Evolutionary conservation across 1,140 invertebrate species (phyloP), one percentile per base, ranked within the genome.

Genomic region (Pseudomyrmex cubaensis): DNA sequence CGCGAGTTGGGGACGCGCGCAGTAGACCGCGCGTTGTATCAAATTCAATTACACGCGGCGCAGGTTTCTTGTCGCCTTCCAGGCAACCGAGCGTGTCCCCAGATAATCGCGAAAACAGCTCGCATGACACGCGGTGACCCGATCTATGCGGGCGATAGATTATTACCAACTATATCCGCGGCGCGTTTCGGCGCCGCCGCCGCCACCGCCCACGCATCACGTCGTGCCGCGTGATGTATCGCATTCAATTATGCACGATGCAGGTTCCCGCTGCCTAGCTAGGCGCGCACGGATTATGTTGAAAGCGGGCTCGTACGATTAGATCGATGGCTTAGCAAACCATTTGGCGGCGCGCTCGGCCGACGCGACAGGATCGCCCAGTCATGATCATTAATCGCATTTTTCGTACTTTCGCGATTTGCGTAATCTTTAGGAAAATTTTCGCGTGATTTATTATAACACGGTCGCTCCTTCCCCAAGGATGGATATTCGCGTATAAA

Each of bases 21-120:
- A 56, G 75, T 46, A 25, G 70, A 46, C 57, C 17, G 15, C 57
- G 59, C 57, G 59, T 63, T 63, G 46, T 63, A 76, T 48, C 72
- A 59, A 63, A 82, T 82, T 82, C 69, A 56, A 76, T 82, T 82
- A 63, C 70, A 76, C 48, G 70, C 57, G 70, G 44, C 15, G 44
- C 64, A 57, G 54, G 66, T 80, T 80, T 80, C 76, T 80, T 72
- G 76, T 72, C 66, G 66, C 66, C 66, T 80, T 50, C 35, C 76
- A 59, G 64, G 64, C 76, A 48, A 59, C 64, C 25, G 17, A 80
- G 64, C 76, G 66, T 59, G 54, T 80, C 66, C 76, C 66, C 46
- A 59, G 76, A 80, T 80, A 80, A 80, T 80, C 76, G 76, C 76
- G 66, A 80, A 80, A 80, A 80, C 76, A 72, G 66, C 66, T 80